phyloP scores from a whole-genome alignment of 2,888 invertebrate species.

The Plusia festucae region DNA sequence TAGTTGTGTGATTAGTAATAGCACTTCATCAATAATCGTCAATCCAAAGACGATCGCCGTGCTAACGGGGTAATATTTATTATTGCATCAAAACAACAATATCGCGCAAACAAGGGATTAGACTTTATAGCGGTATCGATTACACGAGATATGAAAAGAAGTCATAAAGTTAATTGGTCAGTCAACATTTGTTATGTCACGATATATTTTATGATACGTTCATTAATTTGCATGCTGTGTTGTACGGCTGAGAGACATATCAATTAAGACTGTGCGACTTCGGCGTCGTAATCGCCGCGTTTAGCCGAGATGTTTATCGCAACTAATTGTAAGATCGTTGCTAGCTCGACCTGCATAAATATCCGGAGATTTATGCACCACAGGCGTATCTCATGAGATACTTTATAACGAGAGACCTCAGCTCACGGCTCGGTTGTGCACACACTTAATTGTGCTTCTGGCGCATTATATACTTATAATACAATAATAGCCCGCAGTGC shows the following conservation, averaged over 20 bases:
- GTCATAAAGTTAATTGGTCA: conserved; percentile 58
- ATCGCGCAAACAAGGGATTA: conserved; percentile 29
- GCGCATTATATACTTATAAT: conserved; percentile 14
- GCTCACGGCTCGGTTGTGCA: conserved; percentile 25
- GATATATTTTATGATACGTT: conserved; percentile 61
- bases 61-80: conserved; percentile 29
- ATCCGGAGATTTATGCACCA: conserved; percentile 61
- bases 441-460: conserved; percentile 27
- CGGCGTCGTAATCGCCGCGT: conserved; percentile 66
- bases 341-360: conserved; percentile 54
- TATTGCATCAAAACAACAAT: conserved; percentile 30
- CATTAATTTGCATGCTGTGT: conserved; percentile 76
- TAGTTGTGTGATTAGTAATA: background rate
- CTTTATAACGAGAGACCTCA: conserved; percentile 25
- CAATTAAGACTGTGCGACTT: conserved; percentile 70
- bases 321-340: conserved; percentile 68
- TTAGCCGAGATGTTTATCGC: conserved; percentile 68
- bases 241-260: conserved; percentile 65
- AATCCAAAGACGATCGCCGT: background rate
- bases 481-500: conserved; percentile 30
- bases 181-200: conserved; percentile 57
- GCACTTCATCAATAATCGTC: background rate
- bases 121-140: conserved; percentile 42
- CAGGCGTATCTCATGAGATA: conserved; percentile 32
- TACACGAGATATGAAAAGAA: conserved; percentile 43